Base-by-base conservation (phyloP, 2,797 vertebrate species). In the Lacerta bilineata region DNA sequence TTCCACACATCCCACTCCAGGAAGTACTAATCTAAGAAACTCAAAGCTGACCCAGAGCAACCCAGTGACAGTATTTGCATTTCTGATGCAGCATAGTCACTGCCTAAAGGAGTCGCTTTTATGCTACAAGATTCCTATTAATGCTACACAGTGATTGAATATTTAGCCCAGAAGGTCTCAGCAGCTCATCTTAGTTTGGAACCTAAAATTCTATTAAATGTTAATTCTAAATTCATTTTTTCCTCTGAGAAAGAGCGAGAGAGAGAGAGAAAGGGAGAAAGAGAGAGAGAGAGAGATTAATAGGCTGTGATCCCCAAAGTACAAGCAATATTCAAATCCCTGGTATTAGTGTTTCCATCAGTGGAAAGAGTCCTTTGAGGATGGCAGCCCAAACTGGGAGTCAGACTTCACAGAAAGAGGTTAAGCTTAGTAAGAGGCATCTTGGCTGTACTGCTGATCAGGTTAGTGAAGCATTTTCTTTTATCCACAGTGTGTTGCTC, bases 381-480 rank as follows among this genome's bases (percentile, higher is more conserved):
- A 68, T 25, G 15, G 78, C 41, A 85, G 43, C 20, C 84, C 80
- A 66, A 86, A 86, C 8, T 39, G 69, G 68, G 69, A 88, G 66
- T 29, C 80, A 88, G 25, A 64, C 71, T 86, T 68, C 90, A 86
- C 29, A 23, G 79, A 86, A 86, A 74, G 39, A 91, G 55, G 87
- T 86, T 88, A 82, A 86, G 71, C 74, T 83, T 86, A 33, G 80
- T 43, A 77, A 88, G 84, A 88, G 88, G 55, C 66, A 79, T 72
- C 84, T 88, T 83, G 55, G 84, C 39, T 86, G 83, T 64, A 85
- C 83, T 72, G 50, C 86, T 83, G 79, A 83, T 91, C 55, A 9
- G 82, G 72, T 78, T 89, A 88, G 55, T 74, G 79, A 87, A 83
- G 86, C 74, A 79, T 90, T 87, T 87, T 88, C 72, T 89, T 85